Evolutionary conservation across 2,797 vertebrate genomes (phyloP).

Genomic region (Nannoperca australis): DNA sequence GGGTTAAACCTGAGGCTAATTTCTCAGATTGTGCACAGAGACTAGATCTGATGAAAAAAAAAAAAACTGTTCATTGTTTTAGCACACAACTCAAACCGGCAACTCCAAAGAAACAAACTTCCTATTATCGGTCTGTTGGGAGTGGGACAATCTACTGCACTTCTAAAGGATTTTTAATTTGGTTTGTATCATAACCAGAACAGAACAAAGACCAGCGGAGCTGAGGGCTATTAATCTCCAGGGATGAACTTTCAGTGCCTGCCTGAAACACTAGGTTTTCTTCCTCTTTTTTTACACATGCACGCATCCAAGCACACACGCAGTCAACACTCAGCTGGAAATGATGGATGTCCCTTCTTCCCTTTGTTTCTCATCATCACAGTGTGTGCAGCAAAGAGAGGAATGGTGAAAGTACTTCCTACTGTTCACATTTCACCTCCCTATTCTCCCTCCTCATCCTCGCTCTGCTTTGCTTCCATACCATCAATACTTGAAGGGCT

Average conservation of each 20-base stretch:
- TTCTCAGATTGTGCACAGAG: conserved; percentile 16
- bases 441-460: conserved; percentile 32
- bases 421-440: conserved; percentile 58
- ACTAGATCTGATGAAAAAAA: conserved; percentile 9
- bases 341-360: conserved; percentile 75
- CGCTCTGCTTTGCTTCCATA: conserved; percentile 20
- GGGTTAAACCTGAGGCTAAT: neutral
- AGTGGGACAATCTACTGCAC: conserved; percentile 46
- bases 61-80: conserved; percentile 31
- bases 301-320: conserved; percentile 8
- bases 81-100: conserved; percentile 22
- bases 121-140: conserved; percentile 32
- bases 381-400: conserved; percentile 53
- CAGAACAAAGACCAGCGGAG: conserved; percentile 60
- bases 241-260: conserved; percentile 65
- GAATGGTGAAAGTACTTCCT: conserved; percentile 47
- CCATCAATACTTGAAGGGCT: conserved; percentile 50
- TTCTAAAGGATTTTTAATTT: conserved; percentile 79
- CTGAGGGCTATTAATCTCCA: conserved; percentile 72
- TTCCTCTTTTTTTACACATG: conserved; percentile 15
- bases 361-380: conserved; percentile 66
- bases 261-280: conserved; percentile 48
- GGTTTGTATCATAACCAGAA: conserved; percentile 72
- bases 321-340: conserved; percentile 52
- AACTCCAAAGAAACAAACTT: conserved; percentile 44